These are phyloP conservation scores for Phalanger gymnotis DNA, from an alignment of 2,797 vertebrate species.

Conservation along the genomic window DNA sequence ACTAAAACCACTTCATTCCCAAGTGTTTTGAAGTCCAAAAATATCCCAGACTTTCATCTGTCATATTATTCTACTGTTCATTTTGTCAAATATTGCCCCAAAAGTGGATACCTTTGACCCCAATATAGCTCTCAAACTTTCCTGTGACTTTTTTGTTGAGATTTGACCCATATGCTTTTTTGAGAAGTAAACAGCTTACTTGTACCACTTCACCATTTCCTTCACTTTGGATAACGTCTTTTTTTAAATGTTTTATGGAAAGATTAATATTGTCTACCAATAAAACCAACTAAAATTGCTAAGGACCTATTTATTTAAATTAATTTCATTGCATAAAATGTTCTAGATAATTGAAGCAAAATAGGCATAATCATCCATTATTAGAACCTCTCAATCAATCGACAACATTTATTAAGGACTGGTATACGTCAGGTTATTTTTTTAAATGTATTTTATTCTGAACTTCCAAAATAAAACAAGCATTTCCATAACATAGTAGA, in stretches of 20 bases:
- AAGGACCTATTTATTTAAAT: not conserved
- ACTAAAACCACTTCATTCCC: not conserved
- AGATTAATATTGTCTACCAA: not conserved
- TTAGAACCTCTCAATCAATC: not conserved
- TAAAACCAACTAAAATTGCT: not conserved
- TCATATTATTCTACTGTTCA: not conserved
- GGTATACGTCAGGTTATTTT: not conserved
- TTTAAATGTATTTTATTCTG: not conserved
- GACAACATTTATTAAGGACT: not conserved
- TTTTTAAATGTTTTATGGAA: not conserved
- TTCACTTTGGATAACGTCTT: not conserved
- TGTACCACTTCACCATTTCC: not conserved
- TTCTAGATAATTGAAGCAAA: not conserved
- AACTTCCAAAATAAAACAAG: not conserved
- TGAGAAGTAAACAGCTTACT: not conserved
- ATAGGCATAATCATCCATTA: not conserved
- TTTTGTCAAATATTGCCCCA: not conserved
- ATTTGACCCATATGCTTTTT: not conserved
- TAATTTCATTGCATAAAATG: not conserved
- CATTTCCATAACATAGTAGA: not conserved
- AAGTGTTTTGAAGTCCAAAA: not conserved
- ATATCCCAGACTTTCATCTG: not conserved
- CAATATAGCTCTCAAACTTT: not conserved
- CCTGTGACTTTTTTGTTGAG: not conserved
- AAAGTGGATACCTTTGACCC: not conserved